Evolutionary conservation across 35 echinoderm and acorn worm species (phyloP), one percentile per base, ranked within the genome.

Genomic region (Holothuria glaberrima): DNA sequence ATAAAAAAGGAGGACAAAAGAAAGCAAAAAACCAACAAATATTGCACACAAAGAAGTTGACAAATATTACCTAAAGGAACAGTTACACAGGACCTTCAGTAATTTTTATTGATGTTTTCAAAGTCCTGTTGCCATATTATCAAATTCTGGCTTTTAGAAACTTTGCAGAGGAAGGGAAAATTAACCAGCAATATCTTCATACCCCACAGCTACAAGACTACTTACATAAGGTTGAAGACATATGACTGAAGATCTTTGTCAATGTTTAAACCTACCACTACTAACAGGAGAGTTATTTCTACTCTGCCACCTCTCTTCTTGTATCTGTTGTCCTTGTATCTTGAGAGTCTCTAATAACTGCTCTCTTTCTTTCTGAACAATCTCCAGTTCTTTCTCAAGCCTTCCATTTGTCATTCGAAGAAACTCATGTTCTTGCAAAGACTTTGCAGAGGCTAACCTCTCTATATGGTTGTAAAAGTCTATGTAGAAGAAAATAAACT

Each of bases 341-440:
- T 97, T 80, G 6, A 97, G 74, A 5, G 86, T 92, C 34, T 94
- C 86, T 82, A 94, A 33, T 7, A 97, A 80, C 75, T 97, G 92
- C 17, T 92, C 77, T 27, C 90, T 59, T 82, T 97, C 95, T 79
- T 26, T 86, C 72, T 97, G 86, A 6, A 97, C 89, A 33, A 92
- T 73, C 13, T 94, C 87, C 29, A 97, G 75, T 63, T 97, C 95
- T 29, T 76, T 71, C 80, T 97, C 95, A 52, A 97, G 88, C 0
- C 91, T 64, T 19, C 59, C 59, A 59, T 96, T 96, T 36, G 94
- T 96, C 79, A 70, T 59, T 56, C 69, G 20, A 3, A 96, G 71
- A 72, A 90, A 90, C 25, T 96, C 94, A 20, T 96, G 91, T 9
- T 73, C 86, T 33, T 83, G 44, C 5, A 58, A 63, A 9, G 86